Conservation (phyloP, 2,888 invertebrate species). For the Ptilodon capucinus region DNA sequence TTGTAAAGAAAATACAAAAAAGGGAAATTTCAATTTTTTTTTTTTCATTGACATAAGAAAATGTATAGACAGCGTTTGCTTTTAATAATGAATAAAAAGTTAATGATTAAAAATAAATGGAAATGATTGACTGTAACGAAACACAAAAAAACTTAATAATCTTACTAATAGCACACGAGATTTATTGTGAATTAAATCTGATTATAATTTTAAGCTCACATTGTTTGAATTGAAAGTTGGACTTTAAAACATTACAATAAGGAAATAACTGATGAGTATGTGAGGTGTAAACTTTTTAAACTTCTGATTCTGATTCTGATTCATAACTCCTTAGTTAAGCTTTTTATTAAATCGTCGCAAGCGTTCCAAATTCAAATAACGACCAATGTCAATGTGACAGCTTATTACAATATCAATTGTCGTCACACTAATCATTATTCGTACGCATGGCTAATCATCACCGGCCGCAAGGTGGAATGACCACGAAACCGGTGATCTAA, state of each 20-base stretch:
- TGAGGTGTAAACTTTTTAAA: no score
- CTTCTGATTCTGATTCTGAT: no score
- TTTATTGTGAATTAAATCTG: no score
- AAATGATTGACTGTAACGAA: background rate
- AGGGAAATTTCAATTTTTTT: background rate
- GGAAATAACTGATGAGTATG: no score
- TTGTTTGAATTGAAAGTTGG: no score
- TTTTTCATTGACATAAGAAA: background rate
- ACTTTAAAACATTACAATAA: no score
- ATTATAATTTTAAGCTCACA: no score
- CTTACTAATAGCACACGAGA: no score
- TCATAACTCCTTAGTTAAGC: no score
- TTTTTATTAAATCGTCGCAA: no score
- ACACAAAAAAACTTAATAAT: no score
- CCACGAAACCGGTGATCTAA: constrained; percentile 30
- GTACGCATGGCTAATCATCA: constrained; percentile 20
- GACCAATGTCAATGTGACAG: background rate
- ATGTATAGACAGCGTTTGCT: background rate
- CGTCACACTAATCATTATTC: constrained; percentile 2
- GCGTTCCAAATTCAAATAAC: background rate
- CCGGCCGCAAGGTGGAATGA: constrained; percentile 40
- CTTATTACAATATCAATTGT: background rate
- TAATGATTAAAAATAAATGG: background rate
- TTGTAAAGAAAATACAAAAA: background rate
- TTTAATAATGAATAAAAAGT: background rate